Evolutionary conservation across 2,113 vertebrate genomes (phyloP).

Genomic region (Phrynosoma blainvillii): DNA sequence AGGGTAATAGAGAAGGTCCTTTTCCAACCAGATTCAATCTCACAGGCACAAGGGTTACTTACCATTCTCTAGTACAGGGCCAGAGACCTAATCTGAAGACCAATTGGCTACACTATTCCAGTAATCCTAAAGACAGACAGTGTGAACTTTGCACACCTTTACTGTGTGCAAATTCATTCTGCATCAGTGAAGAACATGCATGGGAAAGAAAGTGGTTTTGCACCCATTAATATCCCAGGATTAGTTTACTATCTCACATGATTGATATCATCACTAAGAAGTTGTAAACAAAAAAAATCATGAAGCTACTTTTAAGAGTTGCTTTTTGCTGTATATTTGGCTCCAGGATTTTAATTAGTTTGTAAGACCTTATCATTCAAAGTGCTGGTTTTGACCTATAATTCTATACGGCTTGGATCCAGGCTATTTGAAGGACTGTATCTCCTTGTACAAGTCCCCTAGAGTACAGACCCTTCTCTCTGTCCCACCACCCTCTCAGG

Average conservation of each 20-base stretch:
- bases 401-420: too few species aligned
- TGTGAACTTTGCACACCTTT: slow-evolving; percentile 42
- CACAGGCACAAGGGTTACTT: slow-evolving; percentile 50
- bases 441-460: too few species aligned
- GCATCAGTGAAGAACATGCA: not conserved
- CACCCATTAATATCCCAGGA: slow-evolving; percentile 5
- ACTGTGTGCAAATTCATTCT: slow-evolving; percentile 44
- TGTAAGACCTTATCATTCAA: too few species aligned
- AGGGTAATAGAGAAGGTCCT: not conserved
- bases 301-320: slow-evolving; percentile 4
- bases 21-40: not conserved
- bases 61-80: slow-evolving; percentile 48
- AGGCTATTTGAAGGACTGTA: too few species aligned
- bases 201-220: slow-evolving; percentile 14
- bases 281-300: not conserved
- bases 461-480: too few species aligned
- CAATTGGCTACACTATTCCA: not conserved
- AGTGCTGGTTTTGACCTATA: too few species aligned
- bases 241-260: slow-evolving; percentile 7
- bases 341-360: slow-evolving; percentile 21
- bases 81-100: slow-evolving; percentile 39
- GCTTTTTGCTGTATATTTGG: not conserved
- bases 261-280: slow-evolving; percentile 39
- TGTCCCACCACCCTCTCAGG: too few species aligned
- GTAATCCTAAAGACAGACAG: slow-evolving; percentile 8